phyloP scores from a whole-genome alignment of 2,113 vertebrate genomes.

The Atlantisia rogersi region DNA sequence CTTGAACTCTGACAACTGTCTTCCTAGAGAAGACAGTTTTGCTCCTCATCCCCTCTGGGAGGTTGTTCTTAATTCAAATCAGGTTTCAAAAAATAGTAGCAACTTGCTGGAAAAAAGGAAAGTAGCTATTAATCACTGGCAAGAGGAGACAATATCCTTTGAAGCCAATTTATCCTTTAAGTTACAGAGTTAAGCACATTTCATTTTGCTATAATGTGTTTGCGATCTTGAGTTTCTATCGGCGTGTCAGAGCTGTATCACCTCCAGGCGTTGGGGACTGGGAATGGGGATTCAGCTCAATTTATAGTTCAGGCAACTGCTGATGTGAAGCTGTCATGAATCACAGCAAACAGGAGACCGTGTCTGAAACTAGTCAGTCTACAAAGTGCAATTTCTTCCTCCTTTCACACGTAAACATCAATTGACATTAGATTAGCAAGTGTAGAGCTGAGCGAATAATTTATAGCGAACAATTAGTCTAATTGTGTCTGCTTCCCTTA shows the following conservation, averaged over 20 bases:
- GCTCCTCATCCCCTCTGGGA: background rate
- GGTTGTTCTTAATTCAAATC: background rate
- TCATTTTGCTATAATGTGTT: background rate
- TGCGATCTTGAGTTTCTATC: background rate
- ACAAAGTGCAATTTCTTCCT: background rate
- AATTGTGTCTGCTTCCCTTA: background rate
- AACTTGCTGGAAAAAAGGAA: background rate
- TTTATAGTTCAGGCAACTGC: background rate
- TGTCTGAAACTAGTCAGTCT: background rate
- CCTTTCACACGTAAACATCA: background rate
- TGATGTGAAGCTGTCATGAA: background rate
- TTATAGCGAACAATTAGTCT: slow-evolving; percentile 17
- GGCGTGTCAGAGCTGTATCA: background rate
- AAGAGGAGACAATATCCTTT: background rate
- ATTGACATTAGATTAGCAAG: slow-evolving; percentile 4
- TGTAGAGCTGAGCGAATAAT: background rate
- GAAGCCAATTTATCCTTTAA: background rate
- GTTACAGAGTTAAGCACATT: background rate
- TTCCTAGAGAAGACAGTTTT: background rate
- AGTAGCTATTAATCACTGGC: background rate
- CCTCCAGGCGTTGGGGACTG: background rate
- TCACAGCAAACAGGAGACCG: background rate
- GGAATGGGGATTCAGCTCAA: background rate
- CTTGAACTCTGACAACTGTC: background rate
- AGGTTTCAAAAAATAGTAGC: background rate